These are phyloP conservation scores for Butorides virescens DNA, from an alignment of 2,113 vertebrate genomes.

Conservation along the genomic window DNA sequence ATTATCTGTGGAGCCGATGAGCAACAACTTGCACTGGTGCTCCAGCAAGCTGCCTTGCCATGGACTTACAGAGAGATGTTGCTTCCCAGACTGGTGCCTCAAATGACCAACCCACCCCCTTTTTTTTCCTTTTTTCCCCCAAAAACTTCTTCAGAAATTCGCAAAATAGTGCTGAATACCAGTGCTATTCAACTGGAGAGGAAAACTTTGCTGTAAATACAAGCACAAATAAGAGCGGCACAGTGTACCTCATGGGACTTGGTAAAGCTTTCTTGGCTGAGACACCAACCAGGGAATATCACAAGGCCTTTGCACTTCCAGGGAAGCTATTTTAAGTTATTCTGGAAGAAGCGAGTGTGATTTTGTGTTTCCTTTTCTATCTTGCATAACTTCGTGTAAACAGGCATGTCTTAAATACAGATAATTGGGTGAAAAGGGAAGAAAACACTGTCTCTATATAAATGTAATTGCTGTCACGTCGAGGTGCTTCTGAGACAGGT, in stretches of 20 bases:
- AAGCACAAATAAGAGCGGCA: not conserved
- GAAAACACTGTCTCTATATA: not conserved
- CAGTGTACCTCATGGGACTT: not conserved
- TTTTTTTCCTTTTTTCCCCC: not conserved
- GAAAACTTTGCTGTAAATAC: not conserved
- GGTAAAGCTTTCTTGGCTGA: not conserved
- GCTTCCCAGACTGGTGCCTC: not conserved
- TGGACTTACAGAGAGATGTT: not conserved
- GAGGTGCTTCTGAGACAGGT: not conserved
- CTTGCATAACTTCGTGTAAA: not conserved
- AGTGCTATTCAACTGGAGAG: not conserved
- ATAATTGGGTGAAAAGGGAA: not conserved
- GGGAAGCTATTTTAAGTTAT: not conserved
- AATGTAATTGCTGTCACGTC: not conserved
- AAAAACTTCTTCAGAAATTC: not conserved
- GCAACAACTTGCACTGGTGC: not conserved
- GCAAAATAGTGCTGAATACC: not conserved
- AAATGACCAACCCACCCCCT: too few species aligned
- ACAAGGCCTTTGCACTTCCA: not conserved
- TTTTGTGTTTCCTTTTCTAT: not conserved
- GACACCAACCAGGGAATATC: not conserved
- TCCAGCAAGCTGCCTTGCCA: not conserved
- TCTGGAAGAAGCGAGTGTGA: not conserved
- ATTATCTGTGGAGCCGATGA: not conserved
- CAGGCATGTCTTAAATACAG: not conserved